Base-by-base conservation (phyloP, 2,888 invertebrate genomes). In the Synergus itoensis region DNA sequence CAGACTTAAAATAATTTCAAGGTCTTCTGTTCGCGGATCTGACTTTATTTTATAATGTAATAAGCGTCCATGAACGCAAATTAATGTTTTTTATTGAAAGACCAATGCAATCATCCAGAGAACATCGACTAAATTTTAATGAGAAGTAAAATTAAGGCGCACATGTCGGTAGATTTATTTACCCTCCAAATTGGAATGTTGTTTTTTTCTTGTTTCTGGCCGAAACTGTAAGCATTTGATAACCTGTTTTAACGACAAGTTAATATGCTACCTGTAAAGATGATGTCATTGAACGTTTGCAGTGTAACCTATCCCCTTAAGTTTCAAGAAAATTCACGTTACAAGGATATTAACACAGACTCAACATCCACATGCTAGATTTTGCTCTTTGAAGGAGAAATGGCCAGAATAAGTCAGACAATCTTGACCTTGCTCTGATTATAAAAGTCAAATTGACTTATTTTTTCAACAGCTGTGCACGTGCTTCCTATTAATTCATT, bases 361-460 rank as follows among this genome's bases (percentile, higher is more conserved):
- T 65, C 41, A 41, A 43, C 43, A 65, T 41, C 65, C 18, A 18
- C 18, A 43, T 65, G 28, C 40, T 41, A 64, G 64, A 40, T 73
- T 73, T 48, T 16, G 48, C 73, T 73, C 73, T 36, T 73, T n/a
- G 28, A 48, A 73, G 73, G 73, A 73, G 45, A 73, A 73, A 53
- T 73, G 53, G 36, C 73, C 21, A 60, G 4, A 12, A 11, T 12
- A 2, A 21, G 60, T 21, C 60, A 60, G 3, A 60, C 60, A 18
- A 60, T 60, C 21, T 60, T 60, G 21, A 60, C 21, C 73, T 73
- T 73, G 73, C 53, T 48, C 73, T 48, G 28, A 73, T 53, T 73
- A 73, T 53, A 73, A 73, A 73, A 73, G 28, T 73, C 53, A 36
- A n/a, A 53, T 73, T 16, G 36, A 53, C 48, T 73, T 53, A 48